Conservation (phyloP, 2,888 invertebrate genomes). For the Automeris io region DNA sequence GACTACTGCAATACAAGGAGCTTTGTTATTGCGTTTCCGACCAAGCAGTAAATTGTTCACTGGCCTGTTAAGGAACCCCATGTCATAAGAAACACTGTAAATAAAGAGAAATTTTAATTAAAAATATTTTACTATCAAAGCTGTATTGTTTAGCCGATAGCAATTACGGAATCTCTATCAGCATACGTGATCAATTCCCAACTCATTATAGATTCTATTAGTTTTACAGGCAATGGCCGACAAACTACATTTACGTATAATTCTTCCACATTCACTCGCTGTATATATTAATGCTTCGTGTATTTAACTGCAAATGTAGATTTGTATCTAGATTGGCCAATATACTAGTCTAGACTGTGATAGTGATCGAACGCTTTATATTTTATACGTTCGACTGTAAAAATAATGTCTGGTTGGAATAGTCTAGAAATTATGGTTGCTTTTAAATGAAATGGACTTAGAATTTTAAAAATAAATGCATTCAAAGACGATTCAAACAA, state of each 20-base stretch:
- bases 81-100: too few species aligned
- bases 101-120: too few species aligned
- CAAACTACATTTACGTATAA: not conserved
- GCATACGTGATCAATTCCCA: constrained; percentile 22
- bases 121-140: too few species aligned
- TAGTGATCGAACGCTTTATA: not conserved
- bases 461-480: too few species aligned
- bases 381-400: constrained; percentile 1
- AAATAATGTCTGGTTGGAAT: not conserved
- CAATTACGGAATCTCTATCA: not conserved
- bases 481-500: too few species aligned
- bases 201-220: constrained; percentile 38
- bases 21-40: too few species aligned
- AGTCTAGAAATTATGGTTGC: not conserved
- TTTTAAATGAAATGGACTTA: too few species aligned
- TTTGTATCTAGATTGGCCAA: not conserved
- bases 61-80: too few species aligned
- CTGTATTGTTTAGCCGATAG: too few species aligned
- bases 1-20: too few species aligned
- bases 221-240: constrained; percentile 21
- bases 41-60: too few species aligned
- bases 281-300: constrained; percentile 1
- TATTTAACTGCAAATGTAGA: not conserved
- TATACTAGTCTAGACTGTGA: constrained; percentile 6
- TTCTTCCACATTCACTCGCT: not conserved